Evolutionary conservation across 2,888 invertebrate genomes (phyloP).

Genomic region (Antheraea yamamai): DNA sequence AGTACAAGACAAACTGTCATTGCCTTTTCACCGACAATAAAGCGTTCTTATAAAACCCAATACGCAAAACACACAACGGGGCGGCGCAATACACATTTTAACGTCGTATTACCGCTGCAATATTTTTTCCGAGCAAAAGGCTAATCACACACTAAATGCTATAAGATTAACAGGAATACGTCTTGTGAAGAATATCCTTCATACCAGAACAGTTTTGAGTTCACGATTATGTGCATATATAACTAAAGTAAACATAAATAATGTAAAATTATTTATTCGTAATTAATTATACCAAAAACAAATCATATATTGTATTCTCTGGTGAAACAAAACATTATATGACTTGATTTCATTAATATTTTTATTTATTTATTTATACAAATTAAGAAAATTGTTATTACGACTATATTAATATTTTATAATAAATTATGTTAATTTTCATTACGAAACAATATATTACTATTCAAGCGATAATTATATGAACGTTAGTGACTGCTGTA

Average conservation of each 20-base stretch:
- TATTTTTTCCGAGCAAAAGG: slow-evolving; percentile 55
- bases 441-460: no score
- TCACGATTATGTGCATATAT: neutral
- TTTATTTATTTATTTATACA: no score
- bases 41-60: slow-evolving; percentile 69
- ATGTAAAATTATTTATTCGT: neutral
- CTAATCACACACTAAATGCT: neutral
- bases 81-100: slow-evolving; percentile 63
- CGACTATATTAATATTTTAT: no score
- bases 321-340: no score
- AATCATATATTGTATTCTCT: no score
- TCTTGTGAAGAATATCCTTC: no score
- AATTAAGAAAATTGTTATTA: no score
- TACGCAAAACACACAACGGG: slow-evolving; percentile 66
- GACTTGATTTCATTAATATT: no score
- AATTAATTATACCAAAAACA: neutral
- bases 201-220: neutral
- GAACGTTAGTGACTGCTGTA: no score
- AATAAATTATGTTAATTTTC: no score
- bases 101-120: slow-evolving; percentile 74
- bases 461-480: no score
- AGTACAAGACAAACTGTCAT: slow-evolving; percentile 37
- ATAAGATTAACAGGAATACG: neutral
- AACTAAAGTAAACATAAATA: neutral
- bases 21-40: slow-evolving; percentile 65